These are phyloP conservation scores for Chymomyza costata DNA, from an alignment of 1,140 invertebrate species.

Conservation along the genomic window DNA sequence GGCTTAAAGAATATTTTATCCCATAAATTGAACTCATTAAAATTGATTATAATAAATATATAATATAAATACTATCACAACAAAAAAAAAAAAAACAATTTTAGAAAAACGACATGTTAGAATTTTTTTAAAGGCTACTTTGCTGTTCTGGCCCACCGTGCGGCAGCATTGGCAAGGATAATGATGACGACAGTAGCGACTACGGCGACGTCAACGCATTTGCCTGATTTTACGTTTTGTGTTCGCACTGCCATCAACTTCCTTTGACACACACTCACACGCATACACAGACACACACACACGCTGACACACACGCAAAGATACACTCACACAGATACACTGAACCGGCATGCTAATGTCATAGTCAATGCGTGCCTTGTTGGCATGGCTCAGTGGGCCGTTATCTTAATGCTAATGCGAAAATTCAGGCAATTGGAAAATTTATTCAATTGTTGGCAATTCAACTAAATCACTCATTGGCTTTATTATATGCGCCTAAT, in stretches of 20 bases:
- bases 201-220: conserved; percentile 17
- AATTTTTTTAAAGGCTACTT: too few relatives aligned
- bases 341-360: too few relatives aligned
- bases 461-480: conserved; percentile 74
- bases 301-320: background rate
- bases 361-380: too few relatives aligned
- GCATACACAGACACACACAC: conserved; percentile 6
- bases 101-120: too few relatives aligned
- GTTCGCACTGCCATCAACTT: conserved; percentile 19
- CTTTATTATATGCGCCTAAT: conserved; percentile 66
- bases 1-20: too few relatives aligned
- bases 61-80: too few relatives aligned
- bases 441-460: conserved; percentile 74
- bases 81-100: too few relatives aligned
- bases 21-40: too few relatives aligned
- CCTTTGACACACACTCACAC: conserved; percentile 15
- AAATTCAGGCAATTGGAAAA: conserved; percentile 70
- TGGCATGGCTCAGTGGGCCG: background rate
- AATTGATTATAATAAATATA: too few relatives aligned
- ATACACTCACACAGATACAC: too few relatives aligned
- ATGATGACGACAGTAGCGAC: too few relatives aligned
- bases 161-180: background rate
- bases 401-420: conserved; percentile 58
- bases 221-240: conserved; percentile 63
- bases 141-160: too few relatives aligned